A percentile compares a stretch with the other conserved stretches of the same genome.
Evolutionary conservation across 2,113 vertebrate species (phyloP).

Genomic region (Corythaeola cristata): DNA sequence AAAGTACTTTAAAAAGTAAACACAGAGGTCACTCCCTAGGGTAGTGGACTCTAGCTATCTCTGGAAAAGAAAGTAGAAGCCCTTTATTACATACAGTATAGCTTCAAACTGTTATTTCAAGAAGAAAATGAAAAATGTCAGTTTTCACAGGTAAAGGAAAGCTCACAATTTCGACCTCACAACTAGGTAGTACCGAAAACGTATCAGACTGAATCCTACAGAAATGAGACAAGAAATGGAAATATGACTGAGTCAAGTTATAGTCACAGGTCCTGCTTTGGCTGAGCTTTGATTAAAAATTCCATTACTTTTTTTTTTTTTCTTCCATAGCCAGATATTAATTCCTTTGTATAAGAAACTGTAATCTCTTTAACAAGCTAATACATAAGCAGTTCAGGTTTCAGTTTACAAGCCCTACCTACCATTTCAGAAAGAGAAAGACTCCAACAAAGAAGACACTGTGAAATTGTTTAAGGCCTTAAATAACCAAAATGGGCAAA

Average conservation of each 20-base stretch:
- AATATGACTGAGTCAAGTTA: background rate
- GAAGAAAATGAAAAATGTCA: slow-evolving; percentile 9
- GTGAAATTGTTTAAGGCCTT: background rate
- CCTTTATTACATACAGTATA: background rate
- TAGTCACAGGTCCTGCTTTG: background rate
- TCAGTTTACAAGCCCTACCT: background rate
- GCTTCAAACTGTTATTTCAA: background rate
- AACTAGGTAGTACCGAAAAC: background rate
- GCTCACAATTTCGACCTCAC: background rate
- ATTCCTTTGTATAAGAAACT: background rate
- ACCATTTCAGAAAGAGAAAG: background rate
- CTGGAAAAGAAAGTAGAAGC: background rate
- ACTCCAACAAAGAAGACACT: fast-evolving
- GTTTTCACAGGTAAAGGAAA: background rate
- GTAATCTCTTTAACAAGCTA: background rate
- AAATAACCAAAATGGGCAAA: background rate
- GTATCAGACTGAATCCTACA: background rate
- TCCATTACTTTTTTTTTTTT: background rate
- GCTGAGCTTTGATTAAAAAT: background rate
- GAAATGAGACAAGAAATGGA: background rate
- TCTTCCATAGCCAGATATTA: background rate
- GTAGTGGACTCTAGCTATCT: background rate
- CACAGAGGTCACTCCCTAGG: background rate
- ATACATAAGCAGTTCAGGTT: background rate
- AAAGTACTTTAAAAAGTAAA: slow-evolving; percentile 33